Evolutionary conservation across 1,140 invertebrate species (phyloP), one percentile per base, ranked within the genome.

Genomic region (Ips typographus): DNA sequence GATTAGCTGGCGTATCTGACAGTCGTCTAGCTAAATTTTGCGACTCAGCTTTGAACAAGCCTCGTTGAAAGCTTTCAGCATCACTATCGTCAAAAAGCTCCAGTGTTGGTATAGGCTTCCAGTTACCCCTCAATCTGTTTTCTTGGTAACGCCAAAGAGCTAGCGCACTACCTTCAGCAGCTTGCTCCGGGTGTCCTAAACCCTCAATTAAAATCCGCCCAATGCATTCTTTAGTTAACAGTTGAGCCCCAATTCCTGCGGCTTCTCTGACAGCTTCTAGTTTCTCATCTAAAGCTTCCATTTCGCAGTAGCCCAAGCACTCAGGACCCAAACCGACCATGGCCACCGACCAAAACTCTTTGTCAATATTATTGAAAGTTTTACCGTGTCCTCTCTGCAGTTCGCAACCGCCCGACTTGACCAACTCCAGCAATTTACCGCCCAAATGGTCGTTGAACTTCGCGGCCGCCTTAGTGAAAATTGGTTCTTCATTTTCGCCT

Each of bases 1-100:
- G 22, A 22, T 22, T 22, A 0, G 91, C 88, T 2, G 93, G 92
- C 63, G 87, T 90, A 75, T 94, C 92, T 49, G 86, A 86, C 1
- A 94, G 81, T 67, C 82, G 83, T 5, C 92, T 83, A 7, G 91
- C 90, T 81, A 92, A 87, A 79, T 94, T 94, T 79, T 95, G 93
- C 2, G 88, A 89, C 47, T 88, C 83, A 0, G 89, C 90, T 74
- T 89, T 80, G 64, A 80, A 80, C 2, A 80, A 63, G 8, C 78
- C 79, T 41, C 77, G 72, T 62, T 79, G 78, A 70, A 77, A 79
- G 58, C 73, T 74, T 44, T 80, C 77, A 3, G 70, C 71, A 42
- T 81, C 75, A 22, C 56, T 78, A 75, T 75, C 76, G 40, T 84
- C 81, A 55, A 80, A 83, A 1, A 86, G 72, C 67, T 83, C 82